A percentile compares a stretch with the other conserved stretches of the same genome.
phyloP scores from a whole-genome alignment of 1,140 invertebrate genomes.

The Nasonia vitripennis region DNA sequence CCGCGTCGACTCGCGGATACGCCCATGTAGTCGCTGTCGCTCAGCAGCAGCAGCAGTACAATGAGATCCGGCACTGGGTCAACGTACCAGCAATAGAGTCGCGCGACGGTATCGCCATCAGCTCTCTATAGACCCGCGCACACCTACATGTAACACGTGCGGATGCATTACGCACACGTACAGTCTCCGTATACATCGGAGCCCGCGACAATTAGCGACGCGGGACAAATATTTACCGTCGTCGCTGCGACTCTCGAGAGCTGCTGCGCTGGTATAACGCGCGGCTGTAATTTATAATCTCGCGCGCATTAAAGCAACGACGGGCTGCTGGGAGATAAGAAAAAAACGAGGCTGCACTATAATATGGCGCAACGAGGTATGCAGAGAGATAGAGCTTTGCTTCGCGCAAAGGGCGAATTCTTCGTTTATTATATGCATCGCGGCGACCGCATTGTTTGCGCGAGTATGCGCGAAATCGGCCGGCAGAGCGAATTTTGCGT shows the following conservation, averaged over 20 bases:
- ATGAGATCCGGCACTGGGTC: neutral
- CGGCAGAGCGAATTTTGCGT: neutral
- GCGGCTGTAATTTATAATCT: conserved; percentile 12
- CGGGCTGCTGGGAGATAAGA: neutral
- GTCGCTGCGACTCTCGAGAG: neutral
- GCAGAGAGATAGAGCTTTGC: neutral
- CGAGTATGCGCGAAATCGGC: too few species aligned
- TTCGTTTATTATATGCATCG: neutral
- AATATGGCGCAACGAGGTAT: neutral
- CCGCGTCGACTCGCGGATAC: neutral
- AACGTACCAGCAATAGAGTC: neutral
- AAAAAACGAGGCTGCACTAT: neutral
- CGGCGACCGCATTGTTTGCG: neutral
- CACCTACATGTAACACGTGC: neutral
- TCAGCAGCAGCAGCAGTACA: neutral
- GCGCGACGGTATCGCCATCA: neutral
- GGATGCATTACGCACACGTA: neutral
- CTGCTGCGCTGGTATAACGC: neutral
- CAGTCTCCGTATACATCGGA: too few species aligned
- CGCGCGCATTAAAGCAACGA: neutral
- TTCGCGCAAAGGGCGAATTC: neutral
- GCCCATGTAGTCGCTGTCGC: too few species aligned
- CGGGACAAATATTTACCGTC: conserved; percentile 9
- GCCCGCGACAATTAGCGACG: neutral
- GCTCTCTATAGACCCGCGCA: neutral